Conservation (phyloP, 2,888 invertebrate species). For the Monochamus alternatus region DNA sequence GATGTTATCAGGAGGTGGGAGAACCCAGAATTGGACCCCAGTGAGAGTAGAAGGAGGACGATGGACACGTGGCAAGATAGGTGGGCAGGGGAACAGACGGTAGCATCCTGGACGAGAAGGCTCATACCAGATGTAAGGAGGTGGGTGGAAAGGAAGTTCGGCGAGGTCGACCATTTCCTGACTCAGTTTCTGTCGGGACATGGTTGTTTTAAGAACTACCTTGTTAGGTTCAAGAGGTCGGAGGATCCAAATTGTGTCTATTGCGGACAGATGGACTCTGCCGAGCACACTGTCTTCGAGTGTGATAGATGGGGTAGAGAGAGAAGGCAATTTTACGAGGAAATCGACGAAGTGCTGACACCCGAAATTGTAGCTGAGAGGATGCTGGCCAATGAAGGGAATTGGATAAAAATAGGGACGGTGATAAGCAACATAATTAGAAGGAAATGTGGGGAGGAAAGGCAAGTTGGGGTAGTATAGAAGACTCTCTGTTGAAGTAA, state of each 20-base stretch:
- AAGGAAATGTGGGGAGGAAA: too few relatives aligned
- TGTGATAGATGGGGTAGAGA: constrained; percentile 22
- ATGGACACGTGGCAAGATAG: too few relatives aligned
- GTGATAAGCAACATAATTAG: too few relatives aligned
- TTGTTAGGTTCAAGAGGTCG: too few relatives aligned
- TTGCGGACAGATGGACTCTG: constrained; percentile 10
- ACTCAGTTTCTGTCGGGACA: too few relatives aligned
- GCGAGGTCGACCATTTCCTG: constrained; percentile 13
- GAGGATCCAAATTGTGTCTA: constrained; percentile 9
- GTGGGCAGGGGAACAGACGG: too few relatives aligned
- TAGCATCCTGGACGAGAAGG: too few relatives aligned
- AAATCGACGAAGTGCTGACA: neutral
- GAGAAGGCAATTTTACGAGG: neutral
- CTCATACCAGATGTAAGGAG: constrained; percentile 9
- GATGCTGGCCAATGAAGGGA: too few relatives aligned
- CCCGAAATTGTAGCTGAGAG: neutral
- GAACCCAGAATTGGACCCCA: neutral
- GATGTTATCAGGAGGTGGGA: neutral
- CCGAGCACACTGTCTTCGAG: constrained; percentile 26
- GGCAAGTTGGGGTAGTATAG: too few relatives aligned
- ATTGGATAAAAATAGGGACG: too few relatives aligned
- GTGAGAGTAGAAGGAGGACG: too few relatives aligned
- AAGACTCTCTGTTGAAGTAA: too few relatives aligned
- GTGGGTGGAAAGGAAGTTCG: constrained; percentile 20
- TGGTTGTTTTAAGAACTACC: neutral